These are phyloP conservation scores for Limnephilus rhombicus DNA, from an alignment of 2,888 invertebrate genomes.

Conservation along the genomic window DNA sequence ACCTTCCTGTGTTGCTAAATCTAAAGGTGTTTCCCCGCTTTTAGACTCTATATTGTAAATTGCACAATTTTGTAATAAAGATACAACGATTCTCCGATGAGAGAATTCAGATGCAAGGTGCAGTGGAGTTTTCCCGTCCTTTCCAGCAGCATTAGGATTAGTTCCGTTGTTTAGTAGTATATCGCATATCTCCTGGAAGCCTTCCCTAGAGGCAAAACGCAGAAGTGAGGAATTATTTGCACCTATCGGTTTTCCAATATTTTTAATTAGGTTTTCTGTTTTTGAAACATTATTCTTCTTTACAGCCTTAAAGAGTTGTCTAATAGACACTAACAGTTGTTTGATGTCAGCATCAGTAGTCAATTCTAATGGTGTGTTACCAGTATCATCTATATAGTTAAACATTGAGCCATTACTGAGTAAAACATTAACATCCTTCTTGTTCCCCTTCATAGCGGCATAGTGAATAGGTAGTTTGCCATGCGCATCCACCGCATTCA, in stretches of 20 bases:
- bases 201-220: not conserved
- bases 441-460: slow-evolving; percentile 10
- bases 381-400: not conserved
- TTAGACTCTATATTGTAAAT: not conserved
- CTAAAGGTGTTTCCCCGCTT: not conserved
- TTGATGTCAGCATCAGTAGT: not conserved
- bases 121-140: not conserved
- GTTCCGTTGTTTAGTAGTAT: not conserved
- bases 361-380: not conserved
- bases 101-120: slow-evolving; percentile 14
- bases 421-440: not conserved
- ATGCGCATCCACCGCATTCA: not conserved
- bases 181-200: slow-evolving; percentile 5
- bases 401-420: not conserved
- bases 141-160: not conserved
- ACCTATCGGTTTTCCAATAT: not conserved
- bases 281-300: not conserved
- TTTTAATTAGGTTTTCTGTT: not conserved
- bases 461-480: not conserved
- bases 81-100: not conserved
- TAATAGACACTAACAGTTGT: not conserved
- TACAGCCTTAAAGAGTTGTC: slow-evolving; percentile 14
- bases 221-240: slow-evolving; percentile 6
- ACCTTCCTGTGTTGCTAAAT: not conserved
- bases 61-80: not conserved